A percentile compares a stretch with the other conserved stretches of the same genome.
These are phyloP conservation scores for Pholis gunnellus DNA, from an alignment of 2,113 vertebrate species.

Conservation along the genomic window DNA sequence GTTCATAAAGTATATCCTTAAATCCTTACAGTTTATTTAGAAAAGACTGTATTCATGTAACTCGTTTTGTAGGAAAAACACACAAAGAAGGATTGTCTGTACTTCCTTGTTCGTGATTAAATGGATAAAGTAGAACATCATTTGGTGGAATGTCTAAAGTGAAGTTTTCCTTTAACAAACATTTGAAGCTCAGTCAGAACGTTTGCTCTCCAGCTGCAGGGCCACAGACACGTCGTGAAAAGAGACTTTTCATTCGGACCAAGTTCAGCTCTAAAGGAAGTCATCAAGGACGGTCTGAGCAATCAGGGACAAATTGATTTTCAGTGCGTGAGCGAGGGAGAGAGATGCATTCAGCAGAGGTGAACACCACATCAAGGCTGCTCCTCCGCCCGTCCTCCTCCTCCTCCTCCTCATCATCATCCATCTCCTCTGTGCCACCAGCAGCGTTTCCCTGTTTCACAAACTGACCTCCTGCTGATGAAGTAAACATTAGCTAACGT, in stretches of 20 bases:
- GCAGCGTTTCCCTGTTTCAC: background rate
- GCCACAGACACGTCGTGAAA: background rate
- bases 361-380: constrained; percentile 1
- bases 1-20: too few species aligned
- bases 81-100: too few species aligned
- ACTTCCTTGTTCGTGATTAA: too few species aligned
- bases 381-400: background rate
- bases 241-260: constrained; percentile 15
- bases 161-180: background rate
- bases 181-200: background rate
- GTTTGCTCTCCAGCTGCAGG: background rate
- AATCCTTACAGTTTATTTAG: too few species aligned
- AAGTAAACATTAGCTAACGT: constrained; percentile 49
- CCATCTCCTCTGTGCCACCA: constrained; percentile 9
- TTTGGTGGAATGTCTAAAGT: too few species aligned
- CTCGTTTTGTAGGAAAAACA: too few species aligned
- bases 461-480: constrained; percentile 45
- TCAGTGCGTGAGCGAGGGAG: background rate
- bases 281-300: constrained; percentile 23
- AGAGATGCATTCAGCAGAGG: constrained; percentile 1
- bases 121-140: too few species aligned
- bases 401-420: constrained; percentile 35
- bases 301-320: constrained; percentile 51
- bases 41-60: too few species aligned
- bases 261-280: constrained; percentile 18